phyloP scores from a whole-genome alignment of 2,113 vertebrate genomes.

The Emberiza fucata region DNA sequence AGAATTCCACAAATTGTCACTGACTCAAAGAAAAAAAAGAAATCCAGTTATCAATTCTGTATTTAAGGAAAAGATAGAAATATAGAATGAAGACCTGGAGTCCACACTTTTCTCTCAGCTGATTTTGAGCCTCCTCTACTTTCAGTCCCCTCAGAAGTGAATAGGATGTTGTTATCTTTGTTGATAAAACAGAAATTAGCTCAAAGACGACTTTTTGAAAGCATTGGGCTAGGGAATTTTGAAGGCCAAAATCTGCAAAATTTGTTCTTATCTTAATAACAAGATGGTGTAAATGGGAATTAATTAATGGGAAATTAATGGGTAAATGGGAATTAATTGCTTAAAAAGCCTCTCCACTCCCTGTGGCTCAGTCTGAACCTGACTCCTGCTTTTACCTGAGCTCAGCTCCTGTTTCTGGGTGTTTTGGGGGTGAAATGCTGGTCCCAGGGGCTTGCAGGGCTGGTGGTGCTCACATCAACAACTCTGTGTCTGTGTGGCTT shows the following conservation, averaged over 20 bases:
- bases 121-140: background rate
- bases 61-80: background rate
- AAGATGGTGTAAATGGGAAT: background rate
- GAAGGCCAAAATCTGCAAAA: background rate
- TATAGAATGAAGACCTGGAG: background rate
- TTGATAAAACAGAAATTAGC: background rate
- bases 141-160: background rate
- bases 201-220: background rate
- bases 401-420: background rate
- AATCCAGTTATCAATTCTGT: background rate
- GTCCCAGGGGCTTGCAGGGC: background rate
- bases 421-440: accelerated
- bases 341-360: background rate
- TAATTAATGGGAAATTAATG: background rate
- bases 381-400: background rate
- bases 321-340: background rate
- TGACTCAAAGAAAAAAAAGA: background rate
- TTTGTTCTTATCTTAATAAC: background rate
- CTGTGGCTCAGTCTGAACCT: background rate
- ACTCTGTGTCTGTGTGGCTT: background rate
- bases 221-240: background rate
- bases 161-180: background rate
- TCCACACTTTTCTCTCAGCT: background rate
- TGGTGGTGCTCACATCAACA: background rate
- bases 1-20: background rate